phyloP scores from a whole-genome alignment of 1,140 invertebrate species.

The Aphis gossypii region DNA sequence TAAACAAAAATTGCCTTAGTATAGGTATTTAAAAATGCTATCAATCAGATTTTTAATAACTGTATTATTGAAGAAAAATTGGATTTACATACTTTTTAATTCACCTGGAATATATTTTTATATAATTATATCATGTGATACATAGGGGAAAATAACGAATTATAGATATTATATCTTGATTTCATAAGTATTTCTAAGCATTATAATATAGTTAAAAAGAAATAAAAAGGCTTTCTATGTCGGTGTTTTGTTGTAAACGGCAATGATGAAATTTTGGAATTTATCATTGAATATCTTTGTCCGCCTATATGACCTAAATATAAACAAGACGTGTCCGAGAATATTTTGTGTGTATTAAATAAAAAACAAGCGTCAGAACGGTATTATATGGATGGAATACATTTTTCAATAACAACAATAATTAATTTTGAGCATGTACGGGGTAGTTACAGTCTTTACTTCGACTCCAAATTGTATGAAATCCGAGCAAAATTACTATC shows the following conservation, averaged over 20 bases:
- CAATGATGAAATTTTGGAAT: background rate
- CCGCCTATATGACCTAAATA: background rate
- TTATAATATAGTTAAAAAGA: background rate
- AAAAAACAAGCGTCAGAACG: background rate
- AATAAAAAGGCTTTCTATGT: background rate
- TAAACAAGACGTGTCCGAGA: no score
- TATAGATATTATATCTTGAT: background rate
- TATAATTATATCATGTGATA: no score
- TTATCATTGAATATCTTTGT: background rate
- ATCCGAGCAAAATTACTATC: background rate
- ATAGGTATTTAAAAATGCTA: no score
- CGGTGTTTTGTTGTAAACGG: background rate
- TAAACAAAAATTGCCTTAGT: no score
- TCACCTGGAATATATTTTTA: no score
- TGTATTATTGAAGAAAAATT: no score
- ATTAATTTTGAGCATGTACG: background rate
- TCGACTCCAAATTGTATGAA: background rate
- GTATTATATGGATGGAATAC: background rate
- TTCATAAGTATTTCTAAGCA: background rate
- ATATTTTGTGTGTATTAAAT: no score
- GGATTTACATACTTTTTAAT: no score
- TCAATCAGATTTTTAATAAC: no score
- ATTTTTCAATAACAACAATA: background rate
- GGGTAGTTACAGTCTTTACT: background rate
- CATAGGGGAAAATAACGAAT: background rate